A percentile compares a stretch with the other conserved stretches of the same genome.
These are phyloP conservation scores for Ahaetulla prasina DNA, from an alignment of 2,113 vertebrate genomes.

Conservation along the genomic window DNA sequence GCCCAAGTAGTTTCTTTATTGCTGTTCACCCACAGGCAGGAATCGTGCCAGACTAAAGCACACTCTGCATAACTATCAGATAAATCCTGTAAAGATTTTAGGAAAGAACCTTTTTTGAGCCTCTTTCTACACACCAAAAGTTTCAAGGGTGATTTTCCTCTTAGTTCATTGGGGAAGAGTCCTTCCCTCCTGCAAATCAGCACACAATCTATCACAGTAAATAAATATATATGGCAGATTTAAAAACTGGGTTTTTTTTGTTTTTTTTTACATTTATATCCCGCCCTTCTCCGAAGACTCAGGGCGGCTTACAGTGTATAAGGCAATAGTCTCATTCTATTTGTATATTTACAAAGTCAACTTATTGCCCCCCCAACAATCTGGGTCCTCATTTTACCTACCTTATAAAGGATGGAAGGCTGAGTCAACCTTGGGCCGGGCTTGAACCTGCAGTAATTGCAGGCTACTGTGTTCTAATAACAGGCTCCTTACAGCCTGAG, in stretches of 20 bases:
- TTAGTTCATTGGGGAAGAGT: not conserved
- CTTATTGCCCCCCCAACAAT: too few relatives aligned
- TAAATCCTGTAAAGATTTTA: not conserved
- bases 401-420: too few relatives aligned
- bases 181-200: not conserved
- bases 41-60: not conserved
- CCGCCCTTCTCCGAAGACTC: too few relatives aligned
- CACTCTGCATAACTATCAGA: not conserved
- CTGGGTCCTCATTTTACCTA: too few relatives aligned
- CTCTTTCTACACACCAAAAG: not conserved
- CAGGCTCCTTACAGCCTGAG: too few relatives aligned
- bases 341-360: too few relatives aligned
- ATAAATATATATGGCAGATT: not conserved
- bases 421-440: too few relatives aligned
- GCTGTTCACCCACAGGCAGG: not conserved
- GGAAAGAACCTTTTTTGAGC: not conserved
- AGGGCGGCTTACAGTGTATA: too few relatives aligned
- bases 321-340: too few relatives aligned
- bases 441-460: too few relatives aligned
- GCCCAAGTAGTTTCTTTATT: not conserved
- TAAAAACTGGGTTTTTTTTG: not conserved
- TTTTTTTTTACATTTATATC: too few relatives aligned
- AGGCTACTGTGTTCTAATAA: too few relatives aligned
- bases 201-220: not conserved
- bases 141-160: not conserved